A percentile compares a stretch with the other conserved stretches of the same genome.
These are phyloP conservation scores for Xylophagus ater DNA, from an alignment of 2,888 invertebrate species.

Conservation along the genomic window DNA sequence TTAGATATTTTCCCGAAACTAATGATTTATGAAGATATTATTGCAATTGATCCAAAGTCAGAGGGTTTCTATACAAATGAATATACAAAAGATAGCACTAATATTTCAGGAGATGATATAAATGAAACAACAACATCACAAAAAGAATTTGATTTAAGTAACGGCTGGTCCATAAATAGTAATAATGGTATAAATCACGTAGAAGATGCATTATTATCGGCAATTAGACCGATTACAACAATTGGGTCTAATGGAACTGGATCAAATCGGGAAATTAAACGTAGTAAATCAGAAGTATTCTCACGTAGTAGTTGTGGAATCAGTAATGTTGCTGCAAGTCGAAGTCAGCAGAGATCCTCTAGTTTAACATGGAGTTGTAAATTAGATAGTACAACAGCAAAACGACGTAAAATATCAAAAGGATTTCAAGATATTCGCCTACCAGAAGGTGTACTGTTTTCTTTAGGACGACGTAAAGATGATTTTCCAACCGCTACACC, in stretches of 20 bases:
- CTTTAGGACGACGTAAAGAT: slow-evolving; percentile 30
- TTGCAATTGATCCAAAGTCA: slow-evolving; percentile 51
- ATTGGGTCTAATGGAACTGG: slow-evolving; percentile 26
- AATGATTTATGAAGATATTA: slow-evolving; percentile 56
- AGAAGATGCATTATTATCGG: slow-evolving; percentile 34
- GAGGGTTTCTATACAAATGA: slow-evolving; percentile 43
- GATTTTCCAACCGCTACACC: slow-evolving; percentile 24
- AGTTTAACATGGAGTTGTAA: slow-evolving; percentile 60
- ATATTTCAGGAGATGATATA: slow-evolving; percentile 30
- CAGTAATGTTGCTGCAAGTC: slow-evolving; percentile 41
- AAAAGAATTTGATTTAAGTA: slow-evolving; percentile 12
- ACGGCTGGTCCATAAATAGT: slow-evolving; percentile 22
- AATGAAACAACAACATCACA: slow-evolving; percentile 14
- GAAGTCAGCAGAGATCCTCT: slow-evolving; percentile 54
- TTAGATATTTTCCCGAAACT: slow-evolving; percentile 70
- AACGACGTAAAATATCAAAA: slow-evolving; percentile 52
- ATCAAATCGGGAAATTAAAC: slow-evolving; percentile 50
- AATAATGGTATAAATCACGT: slow-evolving; percentile 27
- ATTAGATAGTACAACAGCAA: slow-evolving; percentile 53
- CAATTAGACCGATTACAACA: slow-evolving; percentile 25
- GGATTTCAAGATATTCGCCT: slow-evolving; percentile 34
- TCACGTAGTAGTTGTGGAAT: slow-evolving; percentile 23
- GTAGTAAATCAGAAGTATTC: slow-evolving; percentile 55
- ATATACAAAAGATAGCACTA: slow-evolving; percentile 38
- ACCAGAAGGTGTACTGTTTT: slow-evolving; percentile 40